phyloP scores from a whole-genome alignment of 1,140 invertebrate genomes.

The Oncopeltus fasciatus region DNA sequence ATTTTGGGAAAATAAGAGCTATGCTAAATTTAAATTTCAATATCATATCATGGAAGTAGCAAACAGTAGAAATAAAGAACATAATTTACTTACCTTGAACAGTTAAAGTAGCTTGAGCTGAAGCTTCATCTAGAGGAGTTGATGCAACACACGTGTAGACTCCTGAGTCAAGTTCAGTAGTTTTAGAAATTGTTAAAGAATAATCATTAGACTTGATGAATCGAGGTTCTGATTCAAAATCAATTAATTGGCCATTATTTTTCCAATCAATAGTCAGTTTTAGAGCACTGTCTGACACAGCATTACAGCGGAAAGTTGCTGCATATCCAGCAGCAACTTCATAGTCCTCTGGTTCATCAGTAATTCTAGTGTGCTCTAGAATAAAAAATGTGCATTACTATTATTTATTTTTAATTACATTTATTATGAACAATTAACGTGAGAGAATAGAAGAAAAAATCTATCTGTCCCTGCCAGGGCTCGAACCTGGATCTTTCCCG shows the following conservation, averaged over 20 bases:
- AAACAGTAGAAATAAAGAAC: too few species aligned
- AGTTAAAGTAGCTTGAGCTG: slow-evolving; percentile 70
- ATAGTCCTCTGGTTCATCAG: slow-evolving; percentile 73
- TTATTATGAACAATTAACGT: too few species aligned
- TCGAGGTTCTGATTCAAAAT: slow-evolving; percentile 71
- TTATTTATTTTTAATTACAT: too few species aligned
- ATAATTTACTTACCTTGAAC: slow-evolving; percentile 62
- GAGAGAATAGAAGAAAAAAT: too few species aligned
- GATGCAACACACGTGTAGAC: slow-evolving; percentile 89
- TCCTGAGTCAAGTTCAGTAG: slow-evolving; percentile 85
- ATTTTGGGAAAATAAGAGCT: too few species aligned
- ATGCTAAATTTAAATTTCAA: too few species aligned
- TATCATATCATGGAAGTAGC: too few species aligned
- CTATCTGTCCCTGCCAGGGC: too few species aligned
- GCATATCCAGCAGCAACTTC: slow-evolving; percentile 76
- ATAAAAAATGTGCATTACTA: slow-evolving; percentile 20
- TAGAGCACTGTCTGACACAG: slow-evolving; percentile 67
- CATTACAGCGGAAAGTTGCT: slow-evolving; percentile 87
- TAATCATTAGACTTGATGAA: slow-evolving; percentile 74
- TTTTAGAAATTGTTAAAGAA: slow-evolving; percentile 86
- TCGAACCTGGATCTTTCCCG: too few species aligned
- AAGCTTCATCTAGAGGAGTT: slow-evolving; percentile 73
- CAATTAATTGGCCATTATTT: slow-evolving; percentile 67
- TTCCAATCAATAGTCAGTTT: slow-evolving; percentile 75
- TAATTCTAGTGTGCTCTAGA: slow-evolving; percentile 65